Conservation (phyloP, 2,888 invertebrate species). For the Cetonia aurata region DNA sequence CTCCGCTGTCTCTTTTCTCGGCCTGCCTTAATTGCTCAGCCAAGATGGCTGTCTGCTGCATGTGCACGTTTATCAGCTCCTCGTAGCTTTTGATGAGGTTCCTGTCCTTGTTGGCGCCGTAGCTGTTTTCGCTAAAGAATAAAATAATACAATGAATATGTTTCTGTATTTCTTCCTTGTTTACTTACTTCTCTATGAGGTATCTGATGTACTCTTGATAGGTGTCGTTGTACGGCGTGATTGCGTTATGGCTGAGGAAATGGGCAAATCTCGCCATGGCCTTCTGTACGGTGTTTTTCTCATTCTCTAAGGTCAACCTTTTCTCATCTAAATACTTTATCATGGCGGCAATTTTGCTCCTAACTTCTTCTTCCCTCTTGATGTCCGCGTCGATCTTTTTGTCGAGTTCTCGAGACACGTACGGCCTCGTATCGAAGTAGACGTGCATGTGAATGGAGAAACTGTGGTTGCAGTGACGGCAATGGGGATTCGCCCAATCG, state of each 20-base stretch:
- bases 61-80: slow-evolving; percentile 54
- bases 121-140: slow-evolving; percentile 54
- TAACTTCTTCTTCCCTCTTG: slow-evolving; percentile 44
- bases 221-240: slow-evolving; percentile 60
- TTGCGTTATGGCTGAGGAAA: slow-evolving; percentile 60
- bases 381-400: slow-evolving; percentile 54
- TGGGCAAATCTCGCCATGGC: slow-evolving; percentile 60
- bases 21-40: slow-evolving; percentile 49
- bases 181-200: slow-evolving; percentile 58
- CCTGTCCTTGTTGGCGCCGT: slow-evolving; percentile 51
- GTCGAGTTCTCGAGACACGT: slow-evolving; percentile 43
- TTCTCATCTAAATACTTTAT: slow-evolving; percentile 12
- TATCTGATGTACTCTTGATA: slow-evolving; percentile 60
- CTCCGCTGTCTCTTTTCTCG: not conserved
- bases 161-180: too few species aligned
- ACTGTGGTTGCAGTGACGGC: slow-evolving; percentile 57
- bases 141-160: too few species aligned
- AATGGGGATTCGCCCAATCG: not conserved
- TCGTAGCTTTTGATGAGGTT: slow-evolving; percentile 52
- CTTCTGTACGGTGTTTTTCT: slow-evolving; percentile 55
- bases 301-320: slow-evolving; percentile 51
- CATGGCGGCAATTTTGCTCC: not conserved
- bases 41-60: slow-evolving; percentile 55
- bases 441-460: slow-evolving; percentile 61
- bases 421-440: slow-evolving; percentile 57